These are phyloP conservation scores for Sarcophaga caerulescens DNA, from an alignment of 2,888 invertebrate species.

Conservation along the genomic window DNA sequence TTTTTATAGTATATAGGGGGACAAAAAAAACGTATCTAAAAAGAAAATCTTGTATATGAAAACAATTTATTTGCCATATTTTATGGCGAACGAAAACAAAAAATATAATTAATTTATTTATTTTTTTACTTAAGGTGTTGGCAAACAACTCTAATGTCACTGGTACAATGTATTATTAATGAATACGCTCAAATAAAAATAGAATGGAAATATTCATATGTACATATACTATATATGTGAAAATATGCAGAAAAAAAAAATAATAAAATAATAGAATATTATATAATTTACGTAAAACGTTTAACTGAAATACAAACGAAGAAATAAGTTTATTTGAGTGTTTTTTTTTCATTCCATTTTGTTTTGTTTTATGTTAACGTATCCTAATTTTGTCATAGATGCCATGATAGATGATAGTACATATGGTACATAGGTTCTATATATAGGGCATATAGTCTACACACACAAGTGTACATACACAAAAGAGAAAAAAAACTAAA, in stretches of 20 bases:
- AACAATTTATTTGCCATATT: constrained; percentile 58
- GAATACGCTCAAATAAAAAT: constrained; percentile 29
- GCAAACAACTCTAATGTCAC: constrained; percentile 7
- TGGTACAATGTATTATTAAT: constrained; percentile 33
- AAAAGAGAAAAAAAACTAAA: background rate
- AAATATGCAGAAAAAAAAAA: constrained; percentile 9
- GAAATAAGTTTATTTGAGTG: background rate
- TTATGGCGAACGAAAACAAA: constrained; percentile 29
- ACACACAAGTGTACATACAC: background rate
- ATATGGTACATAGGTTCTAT: background rate
- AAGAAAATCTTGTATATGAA: constrained; percentile 9
- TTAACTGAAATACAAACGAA: background rate
- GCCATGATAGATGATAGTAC: background rate
- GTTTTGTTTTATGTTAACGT: background rate
- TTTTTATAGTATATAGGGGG: no score
- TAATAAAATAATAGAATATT: background rate
- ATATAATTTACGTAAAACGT: background rate
- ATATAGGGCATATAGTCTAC: background rate
- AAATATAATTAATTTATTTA: background rate
- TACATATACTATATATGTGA: constrained; percentile 8
- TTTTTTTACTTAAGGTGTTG: constrained; percentile 27
- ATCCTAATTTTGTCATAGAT: constrained; percentile 35
- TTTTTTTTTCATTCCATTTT: background rate
- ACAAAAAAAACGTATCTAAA: no score
- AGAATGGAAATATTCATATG: constrained; percentile 18